Conservation (phyloP, 2,113 vertebrate species). For the Pithys albifrons region DNA sequence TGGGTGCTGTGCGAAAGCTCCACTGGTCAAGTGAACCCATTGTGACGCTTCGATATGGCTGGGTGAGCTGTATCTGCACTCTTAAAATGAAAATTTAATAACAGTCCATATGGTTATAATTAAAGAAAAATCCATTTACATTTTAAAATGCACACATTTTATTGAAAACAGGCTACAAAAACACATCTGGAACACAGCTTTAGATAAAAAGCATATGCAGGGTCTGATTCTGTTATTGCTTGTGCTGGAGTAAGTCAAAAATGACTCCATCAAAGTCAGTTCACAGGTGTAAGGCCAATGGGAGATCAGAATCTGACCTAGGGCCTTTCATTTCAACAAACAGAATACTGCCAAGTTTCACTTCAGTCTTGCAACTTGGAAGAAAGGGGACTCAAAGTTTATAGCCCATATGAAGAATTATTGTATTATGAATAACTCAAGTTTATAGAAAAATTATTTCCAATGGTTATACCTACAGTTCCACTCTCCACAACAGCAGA, state of each 20-base stretch:
- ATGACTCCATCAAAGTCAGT: constrained; percentile 16
- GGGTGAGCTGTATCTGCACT: constrained; percentile 1
- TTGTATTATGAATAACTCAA: neutral
- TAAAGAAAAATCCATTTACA: constrained; percentile 69
- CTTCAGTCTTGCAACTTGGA: constrained; percentile 21
- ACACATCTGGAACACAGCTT: constrained; percentile 67
- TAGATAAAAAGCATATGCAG: constrained; percentile 59
- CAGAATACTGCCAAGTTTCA: constrained; percentile 28
- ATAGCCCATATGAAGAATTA: constrained; percentile 24
- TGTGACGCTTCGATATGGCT: neutral
- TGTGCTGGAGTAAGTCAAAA: constrained; percentile 33
- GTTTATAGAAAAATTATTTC: constrained; percentile 40
- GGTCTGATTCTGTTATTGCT: constrained; percentile 36
- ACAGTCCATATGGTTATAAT: constrained; percentile 52
- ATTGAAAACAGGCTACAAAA: constrained; percentile 64
- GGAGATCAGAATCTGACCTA: constrained; percentile 44
- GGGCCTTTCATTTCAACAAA: constrained; percentile 35
- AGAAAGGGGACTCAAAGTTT: constrained; percentile 18
- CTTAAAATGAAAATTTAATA: constrained; percentile 60
- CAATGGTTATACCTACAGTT: neutral
- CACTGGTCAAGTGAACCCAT: neutral
- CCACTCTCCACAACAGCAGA: constrained; percentile 10
- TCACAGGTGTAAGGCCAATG: constrained; percentile 50
- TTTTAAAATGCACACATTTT: constrained; percentile 52
- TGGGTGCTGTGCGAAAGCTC: neutral